Conservation (phyloP, 2,113 vertebrate genomes). For the Cottus gobio region DNA sequence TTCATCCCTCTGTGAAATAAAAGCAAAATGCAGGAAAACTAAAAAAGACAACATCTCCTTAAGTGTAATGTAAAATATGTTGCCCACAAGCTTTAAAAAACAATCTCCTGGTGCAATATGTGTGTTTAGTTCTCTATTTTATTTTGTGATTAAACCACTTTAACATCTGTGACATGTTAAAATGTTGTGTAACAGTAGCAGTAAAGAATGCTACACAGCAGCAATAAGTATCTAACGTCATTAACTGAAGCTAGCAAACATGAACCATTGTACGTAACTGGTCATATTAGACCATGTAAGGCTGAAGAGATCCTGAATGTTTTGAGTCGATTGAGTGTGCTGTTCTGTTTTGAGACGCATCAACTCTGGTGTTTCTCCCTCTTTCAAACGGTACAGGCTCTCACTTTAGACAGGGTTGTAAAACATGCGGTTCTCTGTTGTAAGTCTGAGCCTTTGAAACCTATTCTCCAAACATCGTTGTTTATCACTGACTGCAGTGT, state of each 20-base stretch:
- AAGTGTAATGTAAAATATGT: background rate
- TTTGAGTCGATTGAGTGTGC: background rate
- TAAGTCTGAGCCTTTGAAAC: conserved; percentile 46
- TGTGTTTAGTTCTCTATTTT: background rate
- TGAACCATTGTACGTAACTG: background rate
- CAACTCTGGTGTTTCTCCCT: conserved; percentile 12
- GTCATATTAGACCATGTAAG: background rate
- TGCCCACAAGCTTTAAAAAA: background rate
- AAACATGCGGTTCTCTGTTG: conserved; percentile 27
- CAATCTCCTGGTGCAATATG: background rate
- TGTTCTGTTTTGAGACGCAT: conserved; percentile 10
- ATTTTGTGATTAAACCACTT: background rate
- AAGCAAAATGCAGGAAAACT: background rate
- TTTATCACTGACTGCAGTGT: conserved; percentile 58
- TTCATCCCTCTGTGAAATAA: background rate
- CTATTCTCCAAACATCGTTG: conserved; percentile 35
- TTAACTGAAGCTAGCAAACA: background rate
- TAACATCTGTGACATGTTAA: background rate
- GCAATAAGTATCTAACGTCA: background rate
- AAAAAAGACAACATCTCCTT: background rate
- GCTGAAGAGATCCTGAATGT: background rate
- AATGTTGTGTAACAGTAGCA: background rate
- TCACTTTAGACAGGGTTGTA: conserved; percentile 25
- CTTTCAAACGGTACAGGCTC: background rate
- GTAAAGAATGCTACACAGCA: background rate